Percentiles rank a stretch among this genome's conserved stretches.
Conservation (phyloP, 2,888 invertebrate species). For the Laothoe populi region DNA sequence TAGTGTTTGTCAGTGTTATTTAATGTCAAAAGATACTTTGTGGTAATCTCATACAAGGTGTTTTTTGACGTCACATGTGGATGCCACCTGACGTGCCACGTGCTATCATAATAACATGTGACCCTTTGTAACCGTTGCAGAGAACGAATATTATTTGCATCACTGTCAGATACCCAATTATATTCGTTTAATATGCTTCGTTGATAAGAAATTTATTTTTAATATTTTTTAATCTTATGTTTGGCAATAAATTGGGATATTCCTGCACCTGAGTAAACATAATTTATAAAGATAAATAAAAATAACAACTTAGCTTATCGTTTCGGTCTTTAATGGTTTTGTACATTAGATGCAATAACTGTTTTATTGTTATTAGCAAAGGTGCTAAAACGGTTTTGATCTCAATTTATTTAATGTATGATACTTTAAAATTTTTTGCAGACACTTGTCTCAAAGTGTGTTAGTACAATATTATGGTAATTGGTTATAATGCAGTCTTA, state of each 20-base stretch:
- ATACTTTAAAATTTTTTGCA: background rate
- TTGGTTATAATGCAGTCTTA: background rate
- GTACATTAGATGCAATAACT: background rate
- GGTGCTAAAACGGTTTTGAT: background rate
- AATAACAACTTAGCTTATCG: background rate
- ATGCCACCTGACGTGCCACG: conserved; percentile 68
- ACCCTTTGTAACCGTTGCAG: conserved; percentile 23
- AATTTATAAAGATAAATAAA: background rate
- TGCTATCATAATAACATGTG: conserved; percentile 41
- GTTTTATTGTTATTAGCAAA: background rate
- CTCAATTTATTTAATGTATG: background rate
- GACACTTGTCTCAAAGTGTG: too few species aligned
- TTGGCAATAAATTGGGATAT: too few species aligned
- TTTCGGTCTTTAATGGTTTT: background rate
- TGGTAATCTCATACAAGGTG: conserved; percentile 30
- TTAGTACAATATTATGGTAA: conserved; percentile 1
- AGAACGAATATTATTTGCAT: background rate
- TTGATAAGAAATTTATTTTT: background rate
- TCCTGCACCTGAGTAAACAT: background rate
- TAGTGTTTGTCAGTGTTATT: conserved; percentile 7
- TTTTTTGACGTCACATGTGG: conserved; percentile 64
- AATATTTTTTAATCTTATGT: conserved; percentile 1
- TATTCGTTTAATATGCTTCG: background rate
- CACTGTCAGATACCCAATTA: background rate
- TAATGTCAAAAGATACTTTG: background rate